Conservation (phyloP, 2,797 vertebrate genomes). For the Xenopus petersii region DNA sequence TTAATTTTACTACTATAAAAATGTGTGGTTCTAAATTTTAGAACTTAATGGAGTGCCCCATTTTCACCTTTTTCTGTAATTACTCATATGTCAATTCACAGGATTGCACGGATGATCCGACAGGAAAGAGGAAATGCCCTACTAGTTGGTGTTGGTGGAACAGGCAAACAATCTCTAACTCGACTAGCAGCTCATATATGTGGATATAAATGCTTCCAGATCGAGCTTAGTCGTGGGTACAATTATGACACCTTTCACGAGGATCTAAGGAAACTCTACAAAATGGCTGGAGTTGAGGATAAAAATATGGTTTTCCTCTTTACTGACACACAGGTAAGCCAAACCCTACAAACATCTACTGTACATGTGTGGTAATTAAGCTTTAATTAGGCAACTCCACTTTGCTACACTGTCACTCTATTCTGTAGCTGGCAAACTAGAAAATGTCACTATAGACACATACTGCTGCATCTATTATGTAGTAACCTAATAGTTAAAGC, state of each 20-base stretch:
- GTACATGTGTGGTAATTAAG: background rate
- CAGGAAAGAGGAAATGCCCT: slow-evolving; percentile 85
- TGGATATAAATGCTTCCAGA: slow-evolving; percentile 80
- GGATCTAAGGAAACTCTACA: slow-evolving; percentile 82
- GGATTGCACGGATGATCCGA: slow-evolving; percentile 84
- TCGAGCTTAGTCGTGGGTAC: slow-evolving; percentile 81
- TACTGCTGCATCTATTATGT: no score
- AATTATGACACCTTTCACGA: slow-evolving; percentile 84
- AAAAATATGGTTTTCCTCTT: slow-evolving; percentile 86
- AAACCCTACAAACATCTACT: background rate
- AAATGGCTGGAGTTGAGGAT: slow-evolving; percentile 79
- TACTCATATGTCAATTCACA: slow-evolving; percentile 42
- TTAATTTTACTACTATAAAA: no score
- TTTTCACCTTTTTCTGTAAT: background rate
- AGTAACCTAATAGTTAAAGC: no score
- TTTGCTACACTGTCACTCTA: no score
- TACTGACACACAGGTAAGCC: slow-evolving; percentile 82
- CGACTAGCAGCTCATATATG: slow-evolving; percentile 81
- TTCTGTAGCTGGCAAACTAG: no score
- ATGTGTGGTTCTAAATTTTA: no score
- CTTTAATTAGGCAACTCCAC: no score
- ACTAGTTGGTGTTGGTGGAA: slow-evolving; percentile 85
- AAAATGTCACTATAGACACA: no score
- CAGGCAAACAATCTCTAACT: slow-evolving; percentile 84
- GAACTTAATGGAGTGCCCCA: no score